Evolutionary conservation across 2,113 vertebrate genomes (phyloP).

Genomic region (Halcyon senegalensis): DNA sequence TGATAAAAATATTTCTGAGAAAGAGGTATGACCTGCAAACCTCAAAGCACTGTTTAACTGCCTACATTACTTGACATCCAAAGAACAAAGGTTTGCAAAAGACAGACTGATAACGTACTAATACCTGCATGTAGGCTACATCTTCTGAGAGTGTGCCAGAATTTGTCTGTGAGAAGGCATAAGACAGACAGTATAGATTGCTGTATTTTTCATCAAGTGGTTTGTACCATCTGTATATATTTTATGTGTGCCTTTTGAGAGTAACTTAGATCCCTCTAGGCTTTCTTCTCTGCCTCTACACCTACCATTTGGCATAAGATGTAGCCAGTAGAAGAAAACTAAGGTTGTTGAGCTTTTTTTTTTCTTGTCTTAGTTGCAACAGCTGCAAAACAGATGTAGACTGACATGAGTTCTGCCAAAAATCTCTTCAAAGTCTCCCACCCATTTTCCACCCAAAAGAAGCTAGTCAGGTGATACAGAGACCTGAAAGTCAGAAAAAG

Average conservation of each 20-base stretch:
- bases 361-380: conserved; percentile 72
- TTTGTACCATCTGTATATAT: conserved; percentile 71
- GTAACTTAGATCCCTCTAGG: conserved; percentile 47
- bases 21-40: conserved; percentile 50
- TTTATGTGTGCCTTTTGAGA: conserved; percentile 63
- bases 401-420: conserved; percentile 71
- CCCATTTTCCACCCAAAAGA: conserved; percentile 75
- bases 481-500: conserved; percentile 43
- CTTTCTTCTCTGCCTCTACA: conserved; percentile 69
- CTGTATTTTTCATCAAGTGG: conserved; percentile 61
- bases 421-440: conserved; percentile 66
- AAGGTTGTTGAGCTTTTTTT: conserved; percentile 23
- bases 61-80: conserved; percentile 58
- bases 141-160: conserved; percentile 49
- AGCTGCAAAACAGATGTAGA: conserved; percentile 81
- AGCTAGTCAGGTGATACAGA: conserved; percentile 52
- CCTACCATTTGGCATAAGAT: conserved; percentile 76
- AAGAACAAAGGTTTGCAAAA: conserved; percentile 65
- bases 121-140: conserved; percentile 63
- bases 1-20: conserved; percentile 57
- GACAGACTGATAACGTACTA: conserved; percentile 34
- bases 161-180: background rate
- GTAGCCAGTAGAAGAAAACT: conserved; percentile 67
- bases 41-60: conserved; percentile 62
- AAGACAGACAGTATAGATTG: conserved; percentile 53